Evolutionary conservation across 2,113 vertebrate genomes (phyloP).

Genomic region (Boulengeromyrus knoepffleri): DNA sequence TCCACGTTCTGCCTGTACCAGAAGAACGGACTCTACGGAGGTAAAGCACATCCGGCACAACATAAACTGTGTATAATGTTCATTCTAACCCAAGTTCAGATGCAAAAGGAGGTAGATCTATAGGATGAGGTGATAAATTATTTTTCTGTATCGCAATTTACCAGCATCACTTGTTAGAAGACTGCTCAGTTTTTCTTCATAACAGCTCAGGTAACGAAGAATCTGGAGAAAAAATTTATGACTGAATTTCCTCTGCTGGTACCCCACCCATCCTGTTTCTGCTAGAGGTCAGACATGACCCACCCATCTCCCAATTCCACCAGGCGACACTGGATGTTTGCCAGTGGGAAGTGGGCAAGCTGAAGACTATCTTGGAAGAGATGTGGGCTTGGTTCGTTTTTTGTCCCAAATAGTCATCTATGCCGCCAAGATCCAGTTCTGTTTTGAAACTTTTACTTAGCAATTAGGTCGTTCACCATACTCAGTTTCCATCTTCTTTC

Average conservation of each 20-base stretch:
- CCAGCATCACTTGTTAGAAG: not conserved
- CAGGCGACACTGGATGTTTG: not conserved
- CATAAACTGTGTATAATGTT: not conserved
- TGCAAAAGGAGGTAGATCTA: not conserved
- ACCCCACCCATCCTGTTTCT: conserved; percentile 3
- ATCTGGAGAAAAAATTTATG: not conserved
- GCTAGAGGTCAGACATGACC: not conserved
- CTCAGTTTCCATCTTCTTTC: not conserved
- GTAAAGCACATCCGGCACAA: not conserved
- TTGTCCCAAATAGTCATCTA: not conserved
- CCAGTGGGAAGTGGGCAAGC: not conserved
- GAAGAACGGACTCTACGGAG: conserved; percentile 2
- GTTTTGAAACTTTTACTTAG: not conserved
- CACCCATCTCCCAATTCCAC: not conserved
- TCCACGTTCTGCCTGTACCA: not conserved
- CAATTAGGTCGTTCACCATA: not conserved
- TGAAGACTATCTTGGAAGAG: not conserved
- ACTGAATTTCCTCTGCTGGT: not conserved
- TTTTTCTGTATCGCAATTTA: not conserved
- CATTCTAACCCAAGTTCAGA: not conserved
- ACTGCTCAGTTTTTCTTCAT: not conserved
- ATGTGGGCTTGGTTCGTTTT: not conserved
- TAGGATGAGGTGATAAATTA: not conserved
- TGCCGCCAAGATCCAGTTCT: not conserved
- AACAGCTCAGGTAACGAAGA: not conserved